Evolutionary conservation across 2,888 invertebrate genomes (phyloP), one percentile per base, ranked within the genome.

Genomic region (Pachydiplax longipennis): DNA sequence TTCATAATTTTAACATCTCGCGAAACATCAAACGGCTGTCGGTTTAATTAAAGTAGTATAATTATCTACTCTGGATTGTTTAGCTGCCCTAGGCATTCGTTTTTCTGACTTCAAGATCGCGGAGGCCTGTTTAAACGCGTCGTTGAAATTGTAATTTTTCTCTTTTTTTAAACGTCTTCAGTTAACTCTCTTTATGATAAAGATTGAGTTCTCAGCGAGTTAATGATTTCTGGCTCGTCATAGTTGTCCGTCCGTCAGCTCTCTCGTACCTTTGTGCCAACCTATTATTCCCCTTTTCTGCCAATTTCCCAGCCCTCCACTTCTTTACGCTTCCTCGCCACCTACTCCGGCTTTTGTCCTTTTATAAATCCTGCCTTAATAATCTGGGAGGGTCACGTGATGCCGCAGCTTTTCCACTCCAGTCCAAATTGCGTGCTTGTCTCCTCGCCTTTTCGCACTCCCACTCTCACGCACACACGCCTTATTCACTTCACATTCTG

Each of bases 381-480:
- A 61, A 83, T 87, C 61, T 61, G 15, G 2, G 15, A 18, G 53
- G 73, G 73, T 87, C 22, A 44, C 87, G 61, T 61, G 87, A 87
- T 61, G 8, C 37, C 61, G 87, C 87, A 61, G 87, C 61, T 87
- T 87, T 87, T 37, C n/a, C 87, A 61, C 87, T 61, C n/a, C 65
- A 37, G 18, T 22, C 61, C 58, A 65, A 87, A 87, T 87, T 87
- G 61, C 61, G 87, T 58, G 65, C n/a, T 53, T 58, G 35, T 22
- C 87, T 87, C 12, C 35, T 53, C 37, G 31, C 22, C 82, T 53
- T 48, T 48, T 48, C 48, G 48, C 48, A 37, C 37, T 80, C 13
- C 22, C 2, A 53, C 53, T 53, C 53, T 53, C 53, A 53, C 53
- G 53, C 53, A 53, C 53, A 53, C 53, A 18, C 53, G 53, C 53